Conservation (phyloP, 2,888 invertebrate genomes). For the Drosophila seclusa region DNA sequence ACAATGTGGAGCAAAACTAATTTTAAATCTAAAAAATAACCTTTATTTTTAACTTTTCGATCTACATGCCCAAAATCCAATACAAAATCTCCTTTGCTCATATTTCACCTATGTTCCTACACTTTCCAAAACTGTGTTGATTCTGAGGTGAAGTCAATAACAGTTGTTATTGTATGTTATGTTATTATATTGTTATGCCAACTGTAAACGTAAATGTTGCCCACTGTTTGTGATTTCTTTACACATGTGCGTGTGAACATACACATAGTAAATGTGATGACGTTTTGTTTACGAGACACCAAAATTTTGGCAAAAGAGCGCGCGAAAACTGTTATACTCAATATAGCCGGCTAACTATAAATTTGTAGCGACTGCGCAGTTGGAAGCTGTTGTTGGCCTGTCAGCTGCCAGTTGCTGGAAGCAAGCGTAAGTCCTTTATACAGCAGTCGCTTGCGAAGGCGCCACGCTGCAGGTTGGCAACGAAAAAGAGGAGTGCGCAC, state of each 20-base stretch:
- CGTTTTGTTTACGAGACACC: slow-evolving; percentile 69
- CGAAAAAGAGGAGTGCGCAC: slow-evolving; percentile 8
- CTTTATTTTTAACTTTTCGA: no score
- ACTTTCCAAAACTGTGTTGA: background rate
- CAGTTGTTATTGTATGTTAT: slow-evolving; percentile 9
- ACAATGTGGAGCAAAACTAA: no score
- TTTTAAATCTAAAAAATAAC: no score
- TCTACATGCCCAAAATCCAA: no score
- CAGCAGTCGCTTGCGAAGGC: slow-evolving; percentile 64
- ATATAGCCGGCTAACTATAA: slow-evolving; percentile 59
- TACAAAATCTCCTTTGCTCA: background rate
- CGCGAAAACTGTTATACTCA: slow-evolving; percentile 54
- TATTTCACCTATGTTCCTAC: background rate
- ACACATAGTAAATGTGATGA: slow-evolving; percentile 55
- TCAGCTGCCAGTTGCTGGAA: slow-evolving; percentile 51
- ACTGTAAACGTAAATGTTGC: slow-evolving; percentile 33
- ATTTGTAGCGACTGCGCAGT: slow-evolving; percentile 54
- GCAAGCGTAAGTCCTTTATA: slow-evolving; percentile 47
- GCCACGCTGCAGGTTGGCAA: slow-evolving; percentile 60
- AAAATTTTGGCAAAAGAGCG: slow-evolving; percentile 46
- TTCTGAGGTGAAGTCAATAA: background rate
- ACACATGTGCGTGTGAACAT: slow-evolving; percentile 5
- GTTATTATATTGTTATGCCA: slow-evolving; percentile 17
- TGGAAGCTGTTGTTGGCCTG: slow-evolving; percentile 1
- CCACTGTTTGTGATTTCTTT: slow-evolving; percentile 67